Evolutionary conservation across 2,888 invertebrate species (phyloP).

Genomic region (Heliconius cydno): DNA sequence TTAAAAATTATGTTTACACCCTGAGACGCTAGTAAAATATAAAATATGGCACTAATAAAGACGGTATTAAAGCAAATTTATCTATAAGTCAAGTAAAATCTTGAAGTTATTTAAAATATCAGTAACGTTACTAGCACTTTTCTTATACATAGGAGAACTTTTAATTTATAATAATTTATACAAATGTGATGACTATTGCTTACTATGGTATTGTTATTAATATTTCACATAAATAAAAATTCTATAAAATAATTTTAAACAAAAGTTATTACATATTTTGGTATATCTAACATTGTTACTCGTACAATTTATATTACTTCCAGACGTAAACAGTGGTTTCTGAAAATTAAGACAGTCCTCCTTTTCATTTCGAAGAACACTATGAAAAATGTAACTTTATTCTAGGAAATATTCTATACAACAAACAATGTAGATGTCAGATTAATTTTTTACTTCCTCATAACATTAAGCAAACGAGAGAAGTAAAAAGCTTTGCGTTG

Average conservation of each 20-base stretch:
- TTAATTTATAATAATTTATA: no score
- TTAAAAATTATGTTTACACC: neutral
- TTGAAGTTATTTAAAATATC: neutral
- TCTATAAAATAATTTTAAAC: neutral
- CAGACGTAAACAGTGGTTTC: neutral
- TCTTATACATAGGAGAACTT: no score
- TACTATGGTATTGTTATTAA: neutral
- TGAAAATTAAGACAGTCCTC: neutral
- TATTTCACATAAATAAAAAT: neutral
- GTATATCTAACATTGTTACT: no score
- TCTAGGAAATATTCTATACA: constrained; percentile 9
- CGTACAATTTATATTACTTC: neutral
- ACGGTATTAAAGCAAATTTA: neutral
- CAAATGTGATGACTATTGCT: neutral
- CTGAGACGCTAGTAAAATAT: neutral
- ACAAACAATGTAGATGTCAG: constrained; percentile 11
- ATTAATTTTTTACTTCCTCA: constrained; percentile 19
- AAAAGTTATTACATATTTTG: neutral
- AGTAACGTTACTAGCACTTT: neutral
- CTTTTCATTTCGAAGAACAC: constrained; percentile 6
- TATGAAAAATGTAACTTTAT: neutral
- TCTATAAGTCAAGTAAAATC: neutral
- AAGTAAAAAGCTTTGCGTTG: constrained; percentile 50
- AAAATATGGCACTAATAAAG: neutral
- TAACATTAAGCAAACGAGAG: constrained; percentile 48